Percentiles rank a stretch among this genome's conserved stretches.
phyloP scores from a whole-genome alignment of 2,888 invertebrate species.

The Galerucella nymphaeae region DNA sequence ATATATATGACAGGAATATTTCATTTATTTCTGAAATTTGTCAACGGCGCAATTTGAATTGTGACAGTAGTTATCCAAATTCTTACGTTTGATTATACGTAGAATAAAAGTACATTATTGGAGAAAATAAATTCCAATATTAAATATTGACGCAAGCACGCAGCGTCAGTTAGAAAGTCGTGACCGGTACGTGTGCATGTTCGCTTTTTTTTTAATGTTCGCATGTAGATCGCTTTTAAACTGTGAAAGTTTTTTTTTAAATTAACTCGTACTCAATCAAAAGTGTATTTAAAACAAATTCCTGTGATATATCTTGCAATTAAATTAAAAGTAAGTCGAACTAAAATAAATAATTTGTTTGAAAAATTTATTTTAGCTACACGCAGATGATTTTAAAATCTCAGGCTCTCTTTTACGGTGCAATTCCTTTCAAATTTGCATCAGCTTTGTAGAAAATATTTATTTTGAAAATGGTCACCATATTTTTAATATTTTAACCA shows the following conservation, averaged over 20 bases:
- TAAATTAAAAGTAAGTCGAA: background rate
- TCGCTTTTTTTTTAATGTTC: background rate
- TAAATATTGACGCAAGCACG: background rate
- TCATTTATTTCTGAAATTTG: background rate
- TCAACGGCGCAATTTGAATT: background rate
- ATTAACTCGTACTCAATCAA: background rate
- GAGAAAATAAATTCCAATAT: background rate
- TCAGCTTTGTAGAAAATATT: too few species aligned
- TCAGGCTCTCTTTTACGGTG: too few species aligned
- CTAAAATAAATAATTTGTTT: background rate
- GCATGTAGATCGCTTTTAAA: background rate
- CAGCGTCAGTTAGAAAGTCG: slow-evolving; percentile 28
- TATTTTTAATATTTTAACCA: too few species aligned
- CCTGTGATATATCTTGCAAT: background rate
- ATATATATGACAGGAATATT: too few species aligned
- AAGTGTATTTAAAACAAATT: background rate
- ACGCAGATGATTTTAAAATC: too few species aligned
- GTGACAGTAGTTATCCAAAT: slow-evolving; percentile 2
- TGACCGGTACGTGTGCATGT: background rate
- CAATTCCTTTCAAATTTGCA: too few species aligned
- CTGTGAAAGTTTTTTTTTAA: slow-evolving; percentile 22
- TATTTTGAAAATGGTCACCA: too few species aligned
- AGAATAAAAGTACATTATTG: background rate
- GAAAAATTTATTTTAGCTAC: too few species aligned
- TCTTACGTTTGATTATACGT: background rate